Evolutionary conservation across 35 echinoderm and acorn worm species (phyloP).

Genomic region (Eucidaris tribuloides): DNA sequence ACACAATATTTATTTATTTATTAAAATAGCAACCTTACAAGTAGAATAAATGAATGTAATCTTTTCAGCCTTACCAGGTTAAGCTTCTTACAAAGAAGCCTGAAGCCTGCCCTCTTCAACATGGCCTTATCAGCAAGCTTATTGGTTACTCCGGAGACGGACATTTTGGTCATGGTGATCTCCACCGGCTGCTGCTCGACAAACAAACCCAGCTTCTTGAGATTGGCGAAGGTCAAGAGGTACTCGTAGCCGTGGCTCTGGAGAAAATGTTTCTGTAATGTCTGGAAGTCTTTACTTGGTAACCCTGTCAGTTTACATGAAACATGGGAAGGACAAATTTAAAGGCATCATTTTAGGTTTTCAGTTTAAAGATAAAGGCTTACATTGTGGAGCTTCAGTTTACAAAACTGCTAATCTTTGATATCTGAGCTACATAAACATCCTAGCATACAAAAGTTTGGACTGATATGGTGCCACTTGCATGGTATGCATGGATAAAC

Average conservation of each 20-base stretch:
- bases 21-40: no score
- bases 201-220: conserved; percentile 83
- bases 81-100: conserved; percentile 70
- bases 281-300: conserved; percentile 76
- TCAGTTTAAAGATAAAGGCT: no score
- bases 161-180: conserved; percentile 63
- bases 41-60: no score
- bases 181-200: conserved; percentile 67
- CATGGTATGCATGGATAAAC: no score
- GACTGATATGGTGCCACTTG: no score
- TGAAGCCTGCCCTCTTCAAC: conserved; percentile 75
- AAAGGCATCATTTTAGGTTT: neutral
- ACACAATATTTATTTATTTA: no score
- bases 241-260: conserved; percentile 91
- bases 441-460: no score
- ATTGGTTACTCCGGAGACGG: conserved; percentile 65
- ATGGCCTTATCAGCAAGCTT: conserved; percentile 86
- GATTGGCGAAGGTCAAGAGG: conserved; percentile 72
- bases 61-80: conserved; percentile 71
- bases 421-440: no score
- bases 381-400: no score
- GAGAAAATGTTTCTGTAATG: conserved; percentile 76
- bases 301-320: conserved; percentile 40
- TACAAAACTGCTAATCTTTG: no score
- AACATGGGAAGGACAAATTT: neutral